Percentiles rank a stretch among this genome's conserved stretches.
Conservation (phyloP, 2,888 invertebrate genomes). For the Zhengitettix transpicula region DNA sequence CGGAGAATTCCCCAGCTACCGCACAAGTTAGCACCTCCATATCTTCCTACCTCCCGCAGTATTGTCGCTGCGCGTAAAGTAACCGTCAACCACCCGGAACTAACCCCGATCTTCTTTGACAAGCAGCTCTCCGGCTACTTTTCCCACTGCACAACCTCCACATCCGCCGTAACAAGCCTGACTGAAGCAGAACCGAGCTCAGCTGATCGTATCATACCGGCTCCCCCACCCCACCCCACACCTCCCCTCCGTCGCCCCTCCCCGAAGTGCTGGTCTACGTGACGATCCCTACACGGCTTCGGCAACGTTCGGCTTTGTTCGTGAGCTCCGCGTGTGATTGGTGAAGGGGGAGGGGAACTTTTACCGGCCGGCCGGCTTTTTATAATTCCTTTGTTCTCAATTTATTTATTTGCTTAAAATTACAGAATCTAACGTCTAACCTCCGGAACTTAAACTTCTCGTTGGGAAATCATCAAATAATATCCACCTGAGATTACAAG, state of each 20-base stretch:
- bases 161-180: neutral
- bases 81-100: neutral
- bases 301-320: neutral
- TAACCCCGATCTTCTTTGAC: neutral
- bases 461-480: no score
- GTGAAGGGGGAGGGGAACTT: neutral
- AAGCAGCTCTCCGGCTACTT: neutral
- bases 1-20: neutral
- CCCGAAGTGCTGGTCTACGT: neutral
- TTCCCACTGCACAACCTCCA: no score
- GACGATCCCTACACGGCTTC: neutral
- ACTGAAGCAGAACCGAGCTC: neutral
- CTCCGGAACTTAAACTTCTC: no score
- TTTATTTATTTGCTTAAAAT: neutral
- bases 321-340: neutral
- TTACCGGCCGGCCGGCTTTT: neutral
- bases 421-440: no score
- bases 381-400: neutral
- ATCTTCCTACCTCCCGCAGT: neutral
- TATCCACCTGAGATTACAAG: no score
- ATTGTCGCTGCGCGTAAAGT: neutral
- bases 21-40: neutral
- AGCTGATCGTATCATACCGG: neutral
- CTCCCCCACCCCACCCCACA: neutral
- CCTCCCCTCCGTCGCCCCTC: neutral